phyloP scores from a whole-genome alignment of 2,888 invertebrate genomes.

The Lumbricus terrestris region DNA sequence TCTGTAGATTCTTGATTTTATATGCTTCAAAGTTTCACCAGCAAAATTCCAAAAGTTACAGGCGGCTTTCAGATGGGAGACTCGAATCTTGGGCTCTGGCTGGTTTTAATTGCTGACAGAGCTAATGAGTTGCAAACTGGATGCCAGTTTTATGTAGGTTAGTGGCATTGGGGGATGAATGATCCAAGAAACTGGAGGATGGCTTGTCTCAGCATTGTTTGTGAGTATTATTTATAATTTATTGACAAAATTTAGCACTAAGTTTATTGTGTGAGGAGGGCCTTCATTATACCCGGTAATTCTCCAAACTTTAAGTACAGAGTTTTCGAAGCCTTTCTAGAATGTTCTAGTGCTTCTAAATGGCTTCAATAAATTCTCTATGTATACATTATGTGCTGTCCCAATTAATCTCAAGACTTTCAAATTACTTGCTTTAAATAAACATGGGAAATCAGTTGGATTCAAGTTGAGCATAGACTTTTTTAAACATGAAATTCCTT shows the following conservation, averaged over 20 bases:
- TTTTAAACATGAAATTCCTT: too few species aligned
- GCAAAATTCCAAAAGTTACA: not conserved
- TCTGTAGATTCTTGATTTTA: not conserved
- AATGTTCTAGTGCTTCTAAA: not conserved
- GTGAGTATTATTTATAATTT: conserved; percentile 3
- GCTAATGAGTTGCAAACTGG: not conserved
- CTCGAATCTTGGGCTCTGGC: not conserved
- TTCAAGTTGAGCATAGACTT: not conserved
- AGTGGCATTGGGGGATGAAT: not conserved
- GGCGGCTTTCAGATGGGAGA: not conserved
- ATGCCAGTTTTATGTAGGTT: conserved; percentile 3
- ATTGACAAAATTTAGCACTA: not conserved
- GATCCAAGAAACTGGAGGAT: not conserved
- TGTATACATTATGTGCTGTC: not conserved
- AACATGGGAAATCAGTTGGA: not conserved
- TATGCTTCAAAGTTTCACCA: not conserved
- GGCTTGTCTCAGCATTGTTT: conserved; percentile 3
- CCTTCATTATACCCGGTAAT: not conserved
- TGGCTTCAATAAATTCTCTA: not conserved
- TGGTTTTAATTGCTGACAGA: not conserved
- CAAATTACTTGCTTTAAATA: not conserved
- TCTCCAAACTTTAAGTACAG: not conserved
- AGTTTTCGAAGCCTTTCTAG: not conserved
- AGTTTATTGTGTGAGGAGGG: not conserved
- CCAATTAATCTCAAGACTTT: not conserved